A percentile compares a stretch with the other conserved stretches of the same genome.
These are phyloP conservation scores for Martes martes DNA, from an alignment of 2,113 vertebrate species.

Conservation along the genomic window DNA sequence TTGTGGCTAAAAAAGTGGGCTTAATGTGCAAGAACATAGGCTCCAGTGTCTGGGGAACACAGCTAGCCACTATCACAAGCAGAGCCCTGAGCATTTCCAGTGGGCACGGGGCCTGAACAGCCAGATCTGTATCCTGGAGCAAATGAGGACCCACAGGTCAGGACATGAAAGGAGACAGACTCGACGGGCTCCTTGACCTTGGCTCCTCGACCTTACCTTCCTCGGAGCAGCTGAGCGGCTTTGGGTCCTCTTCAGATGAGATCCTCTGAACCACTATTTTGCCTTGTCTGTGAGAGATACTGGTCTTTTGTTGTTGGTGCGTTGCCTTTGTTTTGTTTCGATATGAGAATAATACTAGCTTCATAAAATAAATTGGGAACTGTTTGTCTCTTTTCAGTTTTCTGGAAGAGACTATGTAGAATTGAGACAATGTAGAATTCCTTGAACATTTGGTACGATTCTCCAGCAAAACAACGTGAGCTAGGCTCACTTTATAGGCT, in stretches of 20 bases:
- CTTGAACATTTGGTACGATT: background rate
- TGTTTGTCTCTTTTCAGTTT: background rate
- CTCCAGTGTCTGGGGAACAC: background rate
- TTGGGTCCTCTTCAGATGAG: background rate
- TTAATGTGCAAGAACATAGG: fast-evolving
- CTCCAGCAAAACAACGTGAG: background rate
- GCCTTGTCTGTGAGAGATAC: background rate
- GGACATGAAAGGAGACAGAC: background rate
- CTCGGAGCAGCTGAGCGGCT: background rate
- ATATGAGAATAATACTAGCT: background rate
- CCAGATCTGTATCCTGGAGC: background rate
- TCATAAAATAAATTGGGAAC: background rate
- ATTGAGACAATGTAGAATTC: background rate
- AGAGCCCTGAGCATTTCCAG: background rate
- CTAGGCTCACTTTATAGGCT: background rate
- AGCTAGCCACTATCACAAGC: background rate
- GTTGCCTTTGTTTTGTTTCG: background rate
- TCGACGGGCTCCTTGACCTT: background rate
- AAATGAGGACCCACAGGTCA: background rate
- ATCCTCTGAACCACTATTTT: background rate
- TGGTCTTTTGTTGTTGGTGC: background rate
- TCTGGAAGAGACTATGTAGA: background rate
- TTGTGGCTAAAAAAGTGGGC: background rate
- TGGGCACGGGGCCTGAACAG: background rate
- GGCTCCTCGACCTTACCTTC: background rate